Evolutionary conservation across 2,888 invertebrate genomes (phyloP), one percentile per base, ranked within the genome.

Genomic region (Chironomus tentans): DNA sequence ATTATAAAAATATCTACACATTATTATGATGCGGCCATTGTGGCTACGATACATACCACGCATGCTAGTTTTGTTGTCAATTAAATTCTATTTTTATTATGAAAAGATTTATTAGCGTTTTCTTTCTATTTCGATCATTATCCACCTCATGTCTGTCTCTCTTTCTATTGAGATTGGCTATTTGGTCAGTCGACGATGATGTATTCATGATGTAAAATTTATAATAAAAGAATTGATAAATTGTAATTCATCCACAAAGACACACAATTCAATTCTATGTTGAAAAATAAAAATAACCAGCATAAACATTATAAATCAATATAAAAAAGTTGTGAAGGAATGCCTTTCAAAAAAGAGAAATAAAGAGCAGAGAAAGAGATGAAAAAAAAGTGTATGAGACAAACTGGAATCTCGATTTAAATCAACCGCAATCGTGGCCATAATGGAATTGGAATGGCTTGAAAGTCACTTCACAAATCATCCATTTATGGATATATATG

Each of bases 391-490:
- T n/a, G 50, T 22, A 48, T 18, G 70, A 22, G 22, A 70, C 18
- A 56, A 70, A 70, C 70, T 70, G 70, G 70, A 70, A 50, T 70
- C 70, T 50, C 13, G 46, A n/a, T 38, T 70, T 70, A 28, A 28
- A 70, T 38, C 15, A 10, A 38, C 38, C 38, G 38, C 38, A 38
- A 38, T 38, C 38, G 38, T 56, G 7, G 70, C 28, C 47, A 18
- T 70, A 56, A 70, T 70, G 70, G 24, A 70, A 70, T 50, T 56
- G 56, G 18, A 56, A 56, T 56, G 56, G 56, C 70, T 70, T 48
- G 70, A 70, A 70, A 70, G 70, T 70, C 70, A 70, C 70, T 70
- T 70, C 70, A 70, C 70, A 70, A 70, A 70, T 70, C 70, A 70
- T 70, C 70, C 70, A 70, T 70, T 70, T 70, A 70, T 70, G 70